phyloP scores from a whole-genome alignment of 2,888 invertebrate genomes.

The Watsonalla binaria region DNA sequence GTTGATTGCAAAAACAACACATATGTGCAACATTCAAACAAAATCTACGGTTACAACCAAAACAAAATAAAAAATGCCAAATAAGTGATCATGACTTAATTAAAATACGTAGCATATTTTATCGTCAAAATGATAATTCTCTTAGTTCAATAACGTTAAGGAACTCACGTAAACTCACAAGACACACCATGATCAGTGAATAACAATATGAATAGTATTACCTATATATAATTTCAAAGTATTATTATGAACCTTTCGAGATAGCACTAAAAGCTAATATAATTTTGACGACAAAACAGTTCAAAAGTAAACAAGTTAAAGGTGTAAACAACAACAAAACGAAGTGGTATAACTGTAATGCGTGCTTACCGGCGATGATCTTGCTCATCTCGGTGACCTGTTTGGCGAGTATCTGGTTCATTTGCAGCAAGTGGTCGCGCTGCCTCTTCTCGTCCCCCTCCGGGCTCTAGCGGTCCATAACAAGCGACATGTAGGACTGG shows the following conservation, averaged over 20 bases:
- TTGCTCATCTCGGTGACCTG: conserved; percentile 97
- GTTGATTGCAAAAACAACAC: conserved; percentile 1
- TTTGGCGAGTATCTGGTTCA: conserved; percentile 94
- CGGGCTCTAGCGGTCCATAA: conserved; percentile 79
- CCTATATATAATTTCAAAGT: not conserved
- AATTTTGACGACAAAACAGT: not conserved
- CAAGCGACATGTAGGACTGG: conserved; percentile 56
- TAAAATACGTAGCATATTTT: conserved; percentile 11
- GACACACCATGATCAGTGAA: too few species aligned
- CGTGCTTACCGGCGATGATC: conserved; percentile 92
- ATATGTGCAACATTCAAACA: conserved; percentile 23
- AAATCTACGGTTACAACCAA: conserved; percentile 11
- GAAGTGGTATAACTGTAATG: conserved; percentile 12
- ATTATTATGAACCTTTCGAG: not conserved
- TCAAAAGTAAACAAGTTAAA: not conserved
- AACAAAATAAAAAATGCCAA: conserved; percentile 15
- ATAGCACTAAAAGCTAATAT: not conserved
- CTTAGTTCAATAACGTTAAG: not conserved
- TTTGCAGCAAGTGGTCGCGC: conserved; percentile 91
- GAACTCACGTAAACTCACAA: too few species aligned
- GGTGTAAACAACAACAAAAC: conserved; percentile 11
- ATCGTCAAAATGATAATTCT: not conserved
- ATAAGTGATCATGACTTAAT: conserved; percentile 15
- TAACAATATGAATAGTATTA: too few species aligned
- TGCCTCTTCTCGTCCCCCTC: conserved; percentile 91